These are phyloP conservation scores for Portunus trituberculatus DNA, from an alignment of 1,140 invertebrate species.

Conservation along the genomic window DNA sequence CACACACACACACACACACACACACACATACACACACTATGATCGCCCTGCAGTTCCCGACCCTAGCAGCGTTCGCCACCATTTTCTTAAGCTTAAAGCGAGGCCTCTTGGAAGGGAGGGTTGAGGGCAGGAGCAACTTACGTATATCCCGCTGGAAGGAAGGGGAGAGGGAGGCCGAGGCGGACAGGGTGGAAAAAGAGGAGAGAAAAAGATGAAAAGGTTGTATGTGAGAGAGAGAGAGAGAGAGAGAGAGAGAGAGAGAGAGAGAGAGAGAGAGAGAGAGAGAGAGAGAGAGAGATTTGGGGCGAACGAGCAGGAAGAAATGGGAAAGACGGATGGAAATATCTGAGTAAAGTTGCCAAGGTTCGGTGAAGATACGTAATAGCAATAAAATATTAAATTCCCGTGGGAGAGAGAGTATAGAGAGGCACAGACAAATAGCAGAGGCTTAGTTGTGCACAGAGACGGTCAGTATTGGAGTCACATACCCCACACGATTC, in stretches of 20 bases:
- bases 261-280: constrained; percentile 34
- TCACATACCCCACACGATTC: no score
- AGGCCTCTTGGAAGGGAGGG: not conserved
- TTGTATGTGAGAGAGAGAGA: not conserved
- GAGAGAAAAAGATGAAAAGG: not conserved
- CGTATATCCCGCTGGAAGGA: not conserved
- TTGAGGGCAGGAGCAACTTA: not conserved
- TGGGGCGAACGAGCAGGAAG: not conserved
- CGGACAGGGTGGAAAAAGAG: not conserved
- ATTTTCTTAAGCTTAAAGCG: constrained; percentile 14
- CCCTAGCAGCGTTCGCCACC: not conserved
- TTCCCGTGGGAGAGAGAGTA: not conserved
- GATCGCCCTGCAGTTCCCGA: not conserved
- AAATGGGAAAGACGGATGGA: not conserved
- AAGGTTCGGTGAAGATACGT: no score
- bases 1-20: not conserved
- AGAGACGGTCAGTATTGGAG: no score
- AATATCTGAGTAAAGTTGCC: no score
- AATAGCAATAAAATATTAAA: no score
- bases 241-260: constrained; percentile 20
- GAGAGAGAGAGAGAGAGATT: constrained; percentile 37
- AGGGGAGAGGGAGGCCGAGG: not conserved
- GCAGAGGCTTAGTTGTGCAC: not conserved
- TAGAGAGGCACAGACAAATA: not conserved
- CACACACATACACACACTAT: not conserved